phyloP scores from a whole-genome alignment of 2,113 vertebrate species.

The Corythaixoides concolor region DNA sequence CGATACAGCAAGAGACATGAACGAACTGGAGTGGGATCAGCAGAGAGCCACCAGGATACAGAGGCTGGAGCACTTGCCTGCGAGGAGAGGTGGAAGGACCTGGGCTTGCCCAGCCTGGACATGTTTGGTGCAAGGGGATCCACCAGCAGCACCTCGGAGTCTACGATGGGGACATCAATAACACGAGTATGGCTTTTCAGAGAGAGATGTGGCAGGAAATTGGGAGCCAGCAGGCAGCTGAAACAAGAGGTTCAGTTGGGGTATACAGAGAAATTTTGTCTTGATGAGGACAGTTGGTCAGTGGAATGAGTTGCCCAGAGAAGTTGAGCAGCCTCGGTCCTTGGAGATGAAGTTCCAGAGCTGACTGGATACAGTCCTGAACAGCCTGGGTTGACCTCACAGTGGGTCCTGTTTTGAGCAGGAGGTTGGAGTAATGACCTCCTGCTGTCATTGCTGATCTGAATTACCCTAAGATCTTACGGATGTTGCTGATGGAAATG shows the following conservation, averaged over 20 bases:
- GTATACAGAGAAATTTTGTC: background rate
- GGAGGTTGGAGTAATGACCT: background rate
- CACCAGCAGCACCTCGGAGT: background rate
- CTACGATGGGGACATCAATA: too few relatives aligned
- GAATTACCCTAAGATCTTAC: background rate
- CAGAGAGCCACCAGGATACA: accelerated
- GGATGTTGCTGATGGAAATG: background rate
- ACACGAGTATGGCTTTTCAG: too few relatives aligned
- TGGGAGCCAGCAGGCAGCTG: background rate
- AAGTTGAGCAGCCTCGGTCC: background rate
- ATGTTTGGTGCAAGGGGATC: too few relatives aligned
- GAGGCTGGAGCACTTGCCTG: background rate
- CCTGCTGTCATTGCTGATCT: background rate
- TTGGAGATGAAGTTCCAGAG: background rate
- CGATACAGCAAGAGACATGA: too few relatives aligned
- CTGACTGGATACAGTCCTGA: background rate
- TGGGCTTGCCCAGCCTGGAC: too few relatives aligned
- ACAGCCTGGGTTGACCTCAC: background rate
- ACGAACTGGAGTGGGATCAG: background rate
- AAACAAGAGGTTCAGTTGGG: background rate
- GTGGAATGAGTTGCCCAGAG: background rate
- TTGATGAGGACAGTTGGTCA: background rate
- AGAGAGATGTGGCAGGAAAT: background rate
- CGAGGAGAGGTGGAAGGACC: background rate
- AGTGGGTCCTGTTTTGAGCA: too few relatives aligned